phyloP scores from a whole-genome alignment of 2,113 vertebrate genomes.

The Pyxicephalus adspersus region DNA sequence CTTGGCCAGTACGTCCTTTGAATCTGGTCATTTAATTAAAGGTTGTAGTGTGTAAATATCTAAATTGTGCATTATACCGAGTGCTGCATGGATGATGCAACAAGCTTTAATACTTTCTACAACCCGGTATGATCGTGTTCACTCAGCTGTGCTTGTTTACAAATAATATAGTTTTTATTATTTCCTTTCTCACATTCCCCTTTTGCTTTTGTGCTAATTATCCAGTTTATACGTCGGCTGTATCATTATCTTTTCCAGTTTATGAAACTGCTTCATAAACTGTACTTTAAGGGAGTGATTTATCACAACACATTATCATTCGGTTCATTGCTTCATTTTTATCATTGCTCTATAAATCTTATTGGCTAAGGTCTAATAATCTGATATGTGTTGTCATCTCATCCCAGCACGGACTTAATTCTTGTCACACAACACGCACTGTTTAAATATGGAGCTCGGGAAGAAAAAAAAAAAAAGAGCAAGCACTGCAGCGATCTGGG shows the following conservation, averaged over 20 bases:
- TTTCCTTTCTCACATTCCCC: not conserved
- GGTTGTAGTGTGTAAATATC: not conserved
- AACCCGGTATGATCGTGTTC: not conserved
- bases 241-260: slow-evolving; percentile 33
- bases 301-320: slow-evolving; percentile 29
- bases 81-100: not conserved
- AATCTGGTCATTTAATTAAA: not conserved
- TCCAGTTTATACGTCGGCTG: not conserved
- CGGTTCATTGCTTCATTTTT: slow-evolving; percentile 30
- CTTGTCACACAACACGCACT: slow-evolving; percentile 38
- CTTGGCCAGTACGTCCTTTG: not conserved
- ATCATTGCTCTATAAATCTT: slow-evolving; percentile 36
- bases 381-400: slow-evolving; percentile 25
- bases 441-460: slow-evolving; percentile 35
- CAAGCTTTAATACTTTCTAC: not conserved
- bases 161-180: not conserved
- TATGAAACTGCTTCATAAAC: slow-evolving; percentile 64
- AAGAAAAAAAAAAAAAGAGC: not conserved
- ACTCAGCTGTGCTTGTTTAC: not conserved
- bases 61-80: not conserved
- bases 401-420: slow-evolving; percentile 34
- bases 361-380: slow-evolving; percentile 32
- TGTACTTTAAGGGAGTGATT: slow-evolving; percentile 40
- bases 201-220: not conserved
- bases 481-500: slow-evolving; percentile 18